phyloP scores from a whole-genome alignment of 2,113 vertebrate genomes.

The Alaudala cheleensis region DNA sequence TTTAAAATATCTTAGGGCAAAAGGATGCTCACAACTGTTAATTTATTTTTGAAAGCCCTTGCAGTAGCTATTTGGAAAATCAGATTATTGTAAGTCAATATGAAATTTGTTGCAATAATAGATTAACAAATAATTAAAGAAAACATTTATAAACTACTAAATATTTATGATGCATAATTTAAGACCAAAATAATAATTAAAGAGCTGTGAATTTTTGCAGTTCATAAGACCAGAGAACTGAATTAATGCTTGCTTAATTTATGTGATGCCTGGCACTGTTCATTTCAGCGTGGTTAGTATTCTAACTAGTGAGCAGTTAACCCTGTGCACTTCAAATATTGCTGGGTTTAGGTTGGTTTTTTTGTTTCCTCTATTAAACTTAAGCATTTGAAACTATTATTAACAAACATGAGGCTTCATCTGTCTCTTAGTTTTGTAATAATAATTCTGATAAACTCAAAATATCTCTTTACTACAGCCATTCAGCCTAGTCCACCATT shows the following conservation, averaged over 20 bases:
- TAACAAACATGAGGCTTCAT: background rate
- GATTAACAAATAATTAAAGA: background rate
- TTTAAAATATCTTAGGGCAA: background rate
- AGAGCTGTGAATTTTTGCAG: background rate
- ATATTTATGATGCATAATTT: background rate
- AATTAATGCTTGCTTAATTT: background rate
- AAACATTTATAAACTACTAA: background rate
- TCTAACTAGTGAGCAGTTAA: background rate
- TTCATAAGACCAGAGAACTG: background rate
- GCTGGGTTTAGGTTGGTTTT: accelerated
- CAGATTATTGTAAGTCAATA: background rate
- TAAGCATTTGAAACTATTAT: background rate
- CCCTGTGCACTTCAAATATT: background rate
- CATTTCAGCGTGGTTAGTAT: background rate
- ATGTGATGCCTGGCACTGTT: background rate
- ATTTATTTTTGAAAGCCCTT: background rate
- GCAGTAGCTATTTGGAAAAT: background rate
- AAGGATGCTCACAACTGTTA: background rate
- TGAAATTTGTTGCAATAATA: background rate
- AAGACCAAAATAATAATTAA: background rate
- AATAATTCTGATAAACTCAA: background rate
- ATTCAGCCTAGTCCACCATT: background rate
- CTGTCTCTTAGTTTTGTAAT: background rate
- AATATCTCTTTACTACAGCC: background rate
- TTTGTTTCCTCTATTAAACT: background rate